Conservation (phyloP, 2,888 invertebrate species). For the Cotesia congregata region DNA sequence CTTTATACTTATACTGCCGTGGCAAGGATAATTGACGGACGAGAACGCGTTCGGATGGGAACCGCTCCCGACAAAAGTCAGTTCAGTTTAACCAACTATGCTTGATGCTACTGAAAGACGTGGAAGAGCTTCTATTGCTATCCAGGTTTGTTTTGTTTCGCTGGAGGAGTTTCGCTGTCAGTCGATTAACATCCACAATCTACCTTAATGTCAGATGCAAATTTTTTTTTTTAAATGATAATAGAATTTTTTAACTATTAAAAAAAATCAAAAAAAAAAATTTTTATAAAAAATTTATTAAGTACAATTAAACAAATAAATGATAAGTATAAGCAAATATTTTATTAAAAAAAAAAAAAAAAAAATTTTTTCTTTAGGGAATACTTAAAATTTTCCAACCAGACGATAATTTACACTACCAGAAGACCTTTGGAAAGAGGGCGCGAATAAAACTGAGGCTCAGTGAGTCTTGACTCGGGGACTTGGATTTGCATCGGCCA, state of each 20-base stretch:
- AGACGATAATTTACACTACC: too few species aligned
- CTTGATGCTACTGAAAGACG: constrained; percentile 54
- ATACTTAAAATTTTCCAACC: too few species aligned
- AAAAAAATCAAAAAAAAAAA: too few species aligned
- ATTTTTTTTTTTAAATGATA: constrained; percentile 52
- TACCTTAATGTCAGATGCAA: constrained; percentile 63
- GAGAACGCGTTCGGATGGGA: constrained; percentile 46
- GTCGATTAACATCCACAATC: constrained; percentile 52
- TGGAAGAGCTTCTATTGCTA: constrained; percentile 39
- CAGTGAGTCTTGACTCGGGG: constrained; percentile 5
- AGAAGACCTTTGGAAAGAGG: constrained; percentile 31
- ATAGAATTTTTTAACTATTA: too few species aligned
- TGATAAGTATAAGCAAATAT: too few species aligned
- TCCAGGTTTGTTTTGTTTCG: neutral
- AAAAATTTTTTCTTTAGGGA: too few species aligned
- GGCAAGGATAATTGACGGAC: constrained; percentile 62
- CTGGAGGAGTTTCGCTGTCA: constrained; percentile 52
- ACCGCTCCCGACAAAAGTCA: constrained; percentile 58
- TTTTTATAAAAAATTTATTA: too few species aligned
- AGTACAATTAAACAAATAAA: too few species aligned
- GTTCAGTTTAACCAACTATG: constrained; percentile 59
- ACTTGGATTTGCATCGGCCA: constrained; percentile 56
- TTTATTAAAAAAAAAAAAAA: too few species aligned
- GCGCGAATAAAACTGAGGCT: constrained; percentile 54
- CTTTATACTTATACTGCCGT: constrained; percentile 28